phyloP scores from a whole-genome alignment of 2,888 invertebrate genomes.

The Allophyes oxyacanthae region DNA sequence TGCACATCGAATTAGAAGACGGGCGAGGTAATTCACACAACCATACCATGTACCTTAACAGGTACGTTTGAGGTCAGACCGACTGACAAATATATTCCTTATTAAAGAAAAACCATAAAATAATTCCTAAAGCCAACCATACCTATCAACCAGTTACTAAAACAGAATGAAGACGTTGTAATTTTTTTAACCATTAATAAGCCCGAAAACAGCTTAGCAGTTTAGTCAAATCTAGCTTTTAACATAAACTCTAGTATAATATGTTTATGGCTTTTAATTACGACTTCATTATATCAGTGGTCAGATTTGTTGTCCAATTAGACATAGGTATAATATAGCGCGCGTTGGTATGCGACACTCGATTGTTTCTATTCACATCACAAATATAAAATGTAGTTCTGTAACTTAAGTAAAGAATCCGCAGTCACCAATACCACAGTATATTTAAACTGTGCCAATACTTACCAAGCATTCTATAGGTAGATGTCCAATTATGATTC shows the following conservation, averaged over 20 bases:
- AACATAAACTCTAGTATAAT: too few relatives aligned
- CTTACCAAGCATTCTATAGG: background rate
- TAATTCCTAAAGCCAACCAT: too few relatives aligned
- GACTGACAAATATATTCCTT: constrained; percentile 7
- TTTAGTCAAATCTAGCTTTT: too few relatives aligned
- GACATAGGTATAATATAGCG: constrained; percentile 6
- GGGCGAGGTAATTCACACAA: constrained; percentile 32
- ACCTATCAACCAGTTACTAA: too few relatives aligned
- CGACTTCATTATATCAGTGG: constrained; percentile 1
- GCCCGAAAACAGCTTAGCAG: too few relatives aligned
- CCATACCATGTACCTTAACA: constrained; percentile 32
- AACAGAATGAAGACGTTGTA: too few relatives aligned
- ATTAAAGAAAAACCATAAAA: too few relatives aligned
- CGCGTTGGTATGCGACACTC: constrained; percentile 10
- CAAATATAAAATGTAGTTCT: constrained; percentile 4
- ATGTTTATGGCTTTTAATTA: background rate
- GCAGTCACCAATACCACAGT: too few relatives aligned
- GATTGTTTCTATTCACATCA: constrained; percentile 26
- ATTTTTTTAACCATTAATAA: too few relatives aligned
- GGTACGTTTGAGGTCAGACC: constrained; percentile 36
- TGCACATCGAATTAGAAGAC: constrained; percentile 26
- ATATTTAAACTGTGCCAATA: background rate
- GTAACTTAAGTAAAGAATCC: background rate
- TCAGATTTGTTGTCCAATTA: constrained; percentile 12
- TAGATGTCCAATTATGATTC: constrained; percentile 25